Evolutionary conservation across 2,888 invertebrate species (phyloP).

Genomic region (Tenodera sinensis): DNA sequence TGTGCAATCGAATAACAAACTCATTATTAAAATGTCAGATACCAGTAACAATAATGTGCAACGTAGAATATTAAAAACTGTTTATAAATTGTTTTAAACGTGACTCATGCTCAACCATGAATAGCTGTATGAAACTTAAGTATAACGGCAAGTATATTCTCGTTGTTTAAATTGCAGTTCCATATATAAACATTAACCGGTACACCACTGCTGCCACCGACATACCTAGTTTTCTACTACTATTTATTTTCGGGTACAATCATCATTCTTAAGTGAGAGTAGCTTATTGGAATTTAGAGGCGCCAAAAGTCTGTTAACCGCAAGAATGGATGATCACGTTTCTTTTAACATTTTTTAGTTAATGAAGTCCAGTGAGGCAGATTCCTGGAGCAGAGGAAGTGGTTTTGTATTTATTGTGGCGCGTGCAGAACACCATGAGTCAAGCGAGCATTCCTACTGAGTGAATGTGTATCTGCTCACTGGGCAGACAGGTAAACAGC

Average conservation of each 20-base stretch:
- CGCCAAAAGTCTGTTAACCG: not conserved
- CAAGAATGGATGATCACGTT: not conserved
- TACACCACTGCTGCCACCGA: not conserved
- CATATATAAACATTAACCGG: no score
- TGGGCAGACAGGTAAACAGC: not conserved
- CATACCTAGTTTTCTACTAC: not conserved
- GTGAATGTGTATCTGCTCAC: not conserved
- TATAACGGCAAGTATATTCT: no score
- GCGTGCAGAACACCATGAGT: not conserved
- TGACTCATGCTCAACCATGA: no score
- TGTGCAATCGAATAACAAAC: no score
- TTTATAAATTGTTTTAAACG: no score
- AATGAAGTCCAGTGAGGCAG: not conserved
- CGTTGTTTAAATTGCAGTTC: no score
- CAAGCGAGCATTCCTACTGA: not conserved
- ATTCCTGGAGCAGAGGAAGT: not conserved
- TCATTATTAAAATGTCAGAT: no score
- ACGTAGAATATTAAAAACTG: no score
- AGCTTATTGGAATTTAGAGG: not conserved
- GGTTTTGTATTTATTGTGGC: not conserved
- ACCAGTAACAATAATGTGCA: no score
- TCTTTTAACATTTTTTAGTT: not conserved
- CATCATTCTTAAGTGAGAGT: not conserved
- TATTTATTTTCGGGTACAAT: not conserved
- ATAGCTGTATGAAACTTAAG: no score